Evolutionary conservation across 2,113 vertebrate genomes (phyloP), one percentile per base, ranked within the genome.

Genomic region (Sciurus niger): DNA sequence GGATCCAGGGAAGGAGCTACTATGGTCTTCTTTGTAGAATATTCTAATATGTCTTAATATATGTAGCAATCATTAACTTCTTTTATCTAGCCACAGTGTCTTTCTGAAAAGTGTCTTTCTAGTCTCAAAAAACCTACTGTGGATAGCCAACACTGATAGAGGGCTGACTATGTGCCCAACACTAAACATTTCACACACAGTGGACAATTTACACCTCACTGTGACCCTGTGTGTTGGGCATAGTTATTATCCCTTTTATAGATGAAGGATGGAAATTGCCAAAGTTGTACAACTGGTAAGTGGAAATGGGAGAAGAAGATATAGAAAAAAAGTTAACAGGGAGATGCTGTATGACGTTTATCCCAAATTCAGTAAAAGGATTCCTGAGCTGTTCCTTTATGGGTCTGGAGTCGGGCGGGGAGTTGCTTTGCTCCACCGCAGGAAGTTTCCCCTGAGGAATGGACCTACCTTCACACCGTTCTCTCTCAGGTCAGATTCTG

Each of bases 21-120:
- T 51, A 13, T n/a, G 65, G 58, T 16, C 70, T 93, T 76, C 92
- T 78, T 91, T 60, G 60, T 77, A 53, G 58, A 89, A 70, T 89
- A 80, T 79, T 58, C 78, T 78, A 24, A 40, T 60, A 8, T 79
- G 30, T 84, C 58, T 95, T 60, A 55, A 55, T 24, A 43, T 60
- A 13, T 65, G 73, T 24, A 58, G 82, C 3, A 55, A 8, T 25
- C 43, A 55, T 28, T 25, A 72, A 87, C n/a, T 85, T 72, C 68
- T 89, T 88, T 48, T 51, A 74, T 70, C 82, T 79, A 46, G 53
- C 43, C 6, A 4, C 0, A 3, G 18, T 43, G 10, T 70, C 24
- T 89, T 82, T 67, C 8, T 74, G 51, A 48, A 40, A 89, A 87
- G 37, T 37, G 37, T 37, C 37, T 37, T 37, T 90, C 55, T 48